Evolutionary conservation across 2,113 vertebrate genomes (phyloP), one percentile per base, ranked within the genome.

Genomic region (Calidris pugnax): DNA sequence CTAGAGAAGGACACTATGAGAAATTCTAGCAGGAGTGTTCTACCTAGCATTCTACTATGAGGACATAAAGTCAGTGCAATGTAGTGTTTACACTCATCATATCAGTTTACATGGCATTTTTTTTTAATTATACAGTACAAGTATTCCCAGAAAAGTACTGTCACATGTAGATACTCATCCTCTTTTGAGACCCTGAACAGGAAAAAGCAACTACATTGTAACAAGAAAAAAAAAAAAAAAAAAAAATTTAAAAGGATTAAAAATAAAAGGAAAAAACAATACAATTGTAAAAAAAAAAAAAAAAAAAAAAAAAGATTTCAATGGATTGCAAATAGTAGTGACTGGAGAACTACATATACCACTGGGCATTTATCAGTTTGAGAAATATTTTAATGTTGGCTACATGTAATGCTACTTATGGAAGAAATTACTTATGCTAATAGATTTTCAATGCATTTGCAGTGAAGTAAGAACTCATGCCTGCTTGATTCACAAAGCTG

Each of bases 91-190:
- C n/a, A n/a, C n/a, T n/a, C n/a, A n/a, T n/a, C n/a, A n/a, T n/a
- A n/a, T 20, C 53, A 73, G n/a, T 73, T 83, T 39, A 50, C 17
- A 32, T 15, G 28, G 24, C 3, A 73, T 37, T 3, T 32, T 71
- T 71, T 80, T 62, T 33, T 39, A 75, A 67, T n/a, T 75, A 22
- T 59, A 41, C 5, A 78, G 19, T 14, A 63, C 2, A 76, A 87
- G 56, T 79, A 48, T 51, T 74, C 28, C 27, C 6, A 30, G 55
- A 69, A 69, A 93, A 60, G 45, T 60, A 60, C 0, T 50, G 48
- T 12, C 18, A 37, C 1, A 1, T 12, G 15, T 1, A 5, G 18
- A 45, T 5, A 60, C 22, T 39, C 10, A 63, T 53, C 20, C 20
- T 59, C 56, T 33, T 3, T 50, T 77, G 91, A 51, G 1, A 3